Evolutionary conservation across 2,797 vertebrate genomes (phyloP).

Genomic region (Platyrinchus mystaceus): DNA sequence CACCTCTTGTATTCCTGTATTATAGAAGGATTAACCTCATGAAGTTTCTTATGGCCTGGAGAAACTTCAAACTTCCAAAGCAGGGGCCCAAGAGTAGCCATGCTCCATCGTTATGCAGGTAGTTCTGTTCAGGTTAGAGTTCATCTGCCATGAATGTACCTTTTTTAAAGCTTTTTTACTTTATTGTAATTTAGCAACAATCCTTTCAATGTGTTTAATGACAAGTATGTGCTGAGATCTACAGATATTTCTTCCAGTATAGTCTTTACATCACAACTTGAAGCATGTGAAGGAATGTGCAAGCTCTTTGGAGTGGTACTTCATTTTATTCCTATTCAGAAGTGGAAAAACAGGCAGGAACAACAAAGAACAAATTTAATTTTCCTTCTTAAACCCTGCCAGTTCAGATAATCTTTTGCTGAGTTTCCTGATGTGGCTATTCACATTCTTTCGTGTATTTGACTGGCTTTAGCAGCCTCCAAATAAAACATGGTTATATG

Average conservation of each 20-base stretch:
- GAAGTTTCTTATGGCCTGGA: background rate
- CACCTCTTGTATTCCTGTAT: background rate
- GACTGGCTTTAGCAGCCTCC: constrained; percentile 36
- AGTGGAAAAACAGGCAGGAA: constrained; percentile 34
- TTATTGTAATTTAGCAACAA: background rate
- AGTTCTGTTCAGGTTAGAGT: background rate
- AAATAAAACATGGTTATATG: constrained; percentile 51
- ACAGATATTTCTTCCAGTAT: background rate
- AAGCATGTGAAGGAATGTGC: background rate
- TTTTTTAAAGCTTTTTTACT: background rate
- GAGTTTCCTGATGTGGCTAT: constrained; percentile 53
- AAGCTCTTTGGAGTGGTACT: background rate
- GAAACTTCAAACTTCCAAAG: background rate
- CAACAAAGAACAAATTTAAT: constrained; percentile 41
- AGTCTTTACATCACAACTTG: constrained; percentile 15
- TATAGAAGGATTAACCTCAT: background rate
- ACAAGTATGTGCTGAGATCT: background rate
- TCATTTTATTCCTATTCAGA: constrained; percentile 16
- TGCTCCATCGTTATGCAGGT: background rate
- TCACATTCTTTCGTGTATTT: constrained; percentile 41
- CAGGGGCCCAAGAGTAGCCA: background rate
- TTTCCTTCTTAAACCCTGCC: constrained; percentile 30
- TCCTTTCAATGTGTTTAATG: background rate
- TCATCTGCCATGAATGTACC: background rate
- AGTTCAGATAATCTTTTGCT: constrained; percentile 22